phyloP scores from a whole-genome alignment of 1,140 invertebrate species.

The Kradibia gibbosae region DNA sequence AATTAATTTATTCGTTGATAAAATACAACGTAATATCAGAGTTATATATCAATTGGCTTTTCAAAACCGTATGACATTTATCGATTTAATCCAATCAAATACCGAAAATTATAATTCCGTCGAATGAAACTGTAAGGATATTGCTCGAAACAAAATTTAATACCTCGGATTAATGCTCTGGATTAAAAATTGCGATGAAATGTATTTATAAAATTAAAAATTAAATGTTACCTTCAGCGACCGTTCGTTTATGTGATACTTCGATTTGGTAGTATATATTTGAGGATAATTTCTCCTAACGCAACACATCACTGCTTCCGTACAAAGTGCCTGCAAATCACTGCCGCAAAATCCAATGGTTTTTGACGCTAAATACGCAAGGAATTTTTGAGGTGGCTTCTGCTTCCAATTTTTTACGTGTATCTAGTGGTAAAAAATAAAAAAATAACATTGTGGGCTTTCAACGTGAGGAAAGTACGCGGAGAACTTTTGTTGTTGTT shows the following conservation, averaged over 20 bases:
- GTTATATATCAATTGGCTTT: too few relatives aligned
- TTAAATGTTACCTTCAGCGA: slow-evolving; percentile 61
- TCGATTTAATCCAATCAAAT: too few relatives aligned
- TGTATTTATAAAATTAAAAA: neutral
- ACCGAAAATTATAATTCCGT: too few relatives aligned
- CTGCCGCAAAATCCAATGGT: slow-evolving; percentile 73
- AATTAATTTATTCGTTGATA: too few relatives aligned
- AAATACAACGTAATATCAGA: too few relatives aligned
- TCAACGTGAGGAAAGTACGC: neutral
- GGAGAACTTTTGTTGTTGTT: too few relatives aligned
- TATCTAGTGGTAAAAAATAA: slow-evolving; percentile 55
- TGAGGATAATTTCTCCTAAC: slow-evolving; percentile 68
- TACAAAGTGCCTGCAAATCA: slow-evolving; percentile 71
- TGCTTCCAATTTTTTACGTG: slow-evolving; percentile 68
- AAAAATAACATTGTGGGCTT: neutral
- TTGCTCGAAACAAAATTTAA: too few relatives aligned
- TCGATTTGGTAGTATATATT: slow-evolving; percentile 66
- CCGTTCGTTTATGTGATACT: slow-evolving; percentile 64
- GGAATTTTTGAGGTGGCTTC: slow-evolving; percentile 66
- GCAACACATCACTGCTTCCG: slow-evolving; percentile 69
- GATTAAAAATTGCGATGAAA: too few relatives aligned
- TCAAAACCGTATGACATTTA: too few relatives aligned
- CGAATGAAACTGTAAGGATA: too few relatives aligned
- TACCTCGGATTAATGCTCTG: too few relatives aligned
- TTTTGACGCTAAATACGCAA: slow-evolving; percentile 67